These are phyloP conservation scores for Chrysogorgia sp. DNA, from an alignment of 92 coral and sea anemone species.

Conservation along the genomic window DNA sequence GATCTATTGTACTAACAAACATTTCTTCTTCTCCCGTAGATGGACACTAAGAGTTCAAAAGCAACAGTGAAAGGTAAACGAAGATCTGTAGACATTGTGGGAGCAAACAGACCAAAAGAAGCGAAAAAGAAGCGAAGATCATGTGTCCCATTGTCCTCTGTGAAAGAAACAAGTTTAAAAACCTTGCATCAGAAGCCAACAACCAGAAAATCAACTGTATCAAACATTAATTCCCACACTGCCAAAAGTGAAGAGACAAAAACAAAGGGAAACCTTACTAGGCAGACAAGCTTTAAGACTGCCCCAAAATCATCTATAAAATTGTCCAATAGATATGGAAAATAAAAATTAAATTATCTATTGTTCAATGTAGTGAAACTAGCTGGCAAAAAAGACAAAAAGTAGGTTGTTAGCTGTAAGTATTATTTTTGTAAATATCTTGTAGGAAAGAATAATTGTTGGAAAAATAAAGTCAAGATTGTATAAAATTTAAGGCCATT, in stretches of 20 bases:
- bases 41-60: background rate
- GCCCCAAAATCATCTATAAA: background rate
- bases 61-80: background rate
- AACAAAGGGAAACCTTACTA: background rate
- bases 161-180: background rate
- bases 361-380: conserved; percentile 13
- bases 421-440: conserved; percentile 4
- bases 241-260: background rate
- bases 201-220: background rate
- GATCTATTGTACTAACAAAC: too few relatives aligned
- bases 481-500: background rate
- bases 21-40: background rate
- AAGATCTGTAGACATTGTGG: background rate
- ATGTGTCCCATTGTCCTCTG: background rate
- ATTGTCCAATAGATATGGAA: conserved; percentile 13
- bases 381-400: conserved; percentile 27
- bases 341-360: conserved; percentile 27
- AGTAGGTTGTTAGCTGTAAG: background rate
- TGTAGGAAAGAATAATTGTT: background rate
- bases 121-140: conserved; percentile 7
- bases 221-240: background rate
- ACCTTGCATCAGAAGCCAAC: background rate
- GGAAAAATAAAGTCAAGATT: too few relatives aligned
- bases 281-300: background rate
- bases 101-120: background rate